These are phyloP conservation scores for Oryctes rhinoceros DNA, from an alignment of 1,140 invertebrate species.

Conservation along the genomic window DNA sequence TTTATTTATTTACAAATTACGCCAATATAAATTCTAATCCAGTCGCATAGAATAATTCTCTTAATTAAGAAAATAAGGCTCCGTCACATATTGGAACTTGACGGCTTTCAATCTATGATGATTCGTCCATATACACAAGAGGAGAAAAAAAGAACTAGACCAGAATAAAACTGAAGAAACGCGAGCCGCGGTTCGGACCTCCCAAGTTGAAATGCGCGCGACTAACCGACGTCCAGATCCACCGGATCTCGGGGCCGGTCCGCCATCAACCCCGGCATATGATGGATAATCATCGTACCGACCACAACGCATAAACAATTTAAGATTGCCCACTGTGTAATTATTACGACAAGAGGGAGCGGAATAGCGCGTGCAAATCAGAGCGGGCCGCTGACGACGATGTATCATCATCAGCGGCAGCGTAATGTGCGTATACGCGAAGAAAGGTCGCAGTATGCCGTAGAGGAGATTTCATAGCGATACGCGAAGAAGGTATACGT, in stretches of 20 bases:
- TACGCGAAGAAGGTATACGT: conserved; percentile 14
- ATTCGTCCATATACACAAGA: background rate
- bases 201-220: conserved; percentile 11
- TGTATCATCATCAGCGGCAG: background rate
- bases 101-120: background rate
- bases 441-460: background rate
- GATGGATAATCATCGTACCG: conserved; percentile 17
- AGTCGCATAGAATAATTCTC: too few species aligned
- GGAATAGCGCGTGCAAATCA: conserved; percentile 9
- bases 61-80: too few species aligned
- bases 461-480: background rate
- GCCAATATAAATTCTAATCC: too few species aligned
- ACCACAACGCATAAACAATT: background rate
- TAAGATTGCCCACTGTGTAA: conserved; percentile 2
- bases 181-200: background rate
- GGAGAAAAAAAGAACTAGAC: background rate
- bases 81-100: too few species aligned
- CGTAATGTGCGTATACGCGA: background rate
- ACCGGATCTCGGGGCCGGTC: conserved; percentile 2
- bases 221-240: background rate
- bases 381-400: background rate
- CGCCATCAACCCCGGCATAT: background rate
- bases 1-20: too few species aligned
- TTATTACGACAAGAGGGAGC: background rate
- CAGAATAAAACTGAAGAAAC: conserved; percentile 21